Percentiles rank a stretch among this genome's conserved stretches.
Conservation (phyloP, 2,888 invertebrate genomes). For the Endotricha flammealis region DNA sequence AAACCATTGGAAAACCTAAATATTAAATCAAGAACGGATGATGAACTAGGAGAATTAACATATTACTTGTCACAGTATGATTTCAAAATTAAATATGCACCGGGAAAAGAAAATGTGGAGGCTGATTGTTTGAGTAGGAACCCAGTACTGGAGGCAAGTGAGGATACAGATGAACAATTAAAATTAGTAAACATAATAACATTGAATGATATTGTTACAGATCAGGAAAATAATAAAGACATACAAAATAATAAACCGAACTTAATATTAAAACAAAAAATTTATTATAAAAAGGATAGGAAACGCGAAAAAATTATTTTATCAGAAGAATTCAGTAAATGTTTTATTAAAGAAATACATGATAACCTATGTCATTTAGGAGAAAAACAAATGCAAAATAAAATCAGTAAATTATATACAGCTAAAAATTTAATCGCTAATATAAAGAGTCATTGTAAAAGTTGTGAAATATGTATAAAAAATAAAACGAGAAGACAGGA, state of each 20-base stretch:
- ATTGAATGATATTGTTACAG: too few relatives aligned
- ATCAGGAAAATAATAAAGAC: constrained; percentile 17
- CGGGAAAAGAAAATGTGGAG: too few relatives aligned
- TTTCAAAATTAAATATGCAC: constrained; percentile 1
- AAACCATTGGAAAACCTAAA: constrained; percentile 20
- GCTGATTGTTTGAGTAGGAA: too few relatives aligned
- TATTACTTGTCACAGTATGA: constrained; percentile 1
- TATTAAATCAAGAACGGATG: constrained; percentile 11
- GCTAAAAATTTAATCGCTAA: too few relatives aligned
- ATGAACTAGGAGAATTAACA: not conserved
- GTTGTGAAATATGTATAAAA: too few relatives aligned
- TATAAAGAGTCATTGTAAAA: too few relatives aligned
- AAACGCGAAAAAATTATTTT: constrained; percentile 5
- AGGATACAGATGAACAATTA: too few relatives aligned
- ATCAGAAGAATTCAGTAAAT: constrained; percentile 14
- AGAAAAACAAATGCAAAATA: constrained; percentile 15
- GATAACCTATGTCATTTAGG: not conserved
- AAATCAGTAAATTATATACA: constrained; percentile 9
- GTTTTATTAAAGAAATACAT: too few relatives aligned
- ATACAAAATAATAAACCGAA: constrained; percentile 13
- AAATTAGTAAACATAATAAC: too few relatives aligned
- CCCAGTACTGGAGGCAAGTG: too few relatives aligned
- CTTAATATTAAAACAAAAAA: constrained; percentile 12
- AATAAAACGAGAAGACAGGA: too few relatives aligned
- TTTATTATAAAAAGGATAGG: constrained; percentile 15